phyloP scores from a whole-genome alignment of 2,113 vertebrate genomes.

The Argyrosomus japonicus region DNA sequence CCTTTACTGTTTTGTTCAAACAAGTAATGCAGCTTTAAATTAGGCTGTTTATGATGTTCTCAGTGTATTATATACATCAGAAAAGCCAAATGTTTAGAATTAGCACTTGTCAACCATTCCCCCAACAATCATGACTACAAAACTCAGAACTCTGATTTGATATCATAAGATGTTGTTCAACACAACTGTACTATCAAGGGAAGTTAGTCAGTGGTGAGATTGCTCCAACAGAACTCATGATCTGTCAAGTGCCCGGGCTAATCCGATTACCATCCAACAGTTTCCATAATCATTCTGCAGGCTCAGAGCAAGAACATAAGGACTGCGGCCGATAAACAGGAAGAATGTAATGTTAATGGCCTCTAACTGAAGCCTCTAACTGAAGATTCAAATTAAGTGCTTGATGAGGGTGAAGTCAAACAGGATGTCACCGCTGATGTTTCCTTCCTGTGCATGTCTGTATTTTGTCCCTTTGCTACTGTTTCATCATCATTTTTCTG shows the following conservation, averaged over 20 bases:
- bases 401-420: conserved; percentile 59
- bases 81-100: background rate
- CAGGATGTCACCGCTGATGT: conserved; percentile 55
- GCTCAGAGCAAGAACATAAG: conserved; percentile 42
- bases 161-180: background rate
- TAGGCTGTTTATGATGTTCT: background rate
- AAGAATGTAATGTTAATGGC: conserved; percentile 69
- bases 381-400: conserved; percentile 53
- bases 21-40: background rate
- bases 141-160: background rate
- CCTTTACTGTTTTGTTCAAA: too few relatives aligned
- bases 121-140: background rate
- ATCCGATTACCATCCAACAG: conserved; percentile 71
- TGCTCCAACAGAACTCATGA: conserved; percentile 66
- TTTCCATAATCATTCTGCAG: conserved; percentile 49
- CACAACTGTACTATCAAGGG: background rate
- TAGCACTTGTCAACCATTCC: background rate
- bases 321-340: conserved; percentile 71
- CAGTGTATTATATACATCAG: background rate
- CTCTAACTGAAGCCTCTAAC: conserved; percentile 55
- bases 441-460: conserved; percentile 63
- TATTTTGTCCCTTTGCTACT: conserved; percentile 23
- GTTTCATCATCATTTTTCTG: conserved; percentile 22
- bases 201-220: conserved; percentile 16
- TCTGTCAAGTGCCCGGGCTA: conserved; percentile 62